Percentiles rank a stretch among this genome's conserved stretches.
These are phyloP conservation scores for Miniopterus natalensis DNA, from an alignment of 2,113 vertebrate species.

Conservation along the genomic window DNA sequence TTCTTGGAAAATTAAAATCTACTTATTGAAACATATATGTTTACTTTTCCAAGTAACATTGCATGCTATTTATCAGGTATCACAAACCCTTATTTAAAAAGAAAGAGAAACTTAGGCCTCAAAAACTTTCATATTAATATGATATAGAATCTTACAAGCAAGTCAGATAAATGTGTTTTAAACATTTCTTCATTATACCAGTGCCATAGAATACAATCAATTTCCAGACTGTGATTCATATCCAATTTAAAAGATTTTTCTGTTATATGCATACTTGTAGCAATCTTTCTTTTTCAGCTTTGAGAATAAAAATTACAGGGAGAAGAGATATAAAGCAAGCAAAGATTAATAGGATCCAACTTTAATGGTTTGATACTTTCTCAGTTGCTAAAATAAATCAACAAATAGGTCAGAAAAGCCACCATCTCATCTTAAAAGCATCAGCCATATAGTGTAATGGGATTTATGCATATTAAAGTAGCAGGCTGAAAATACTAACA, in stretches of 20 bases:
- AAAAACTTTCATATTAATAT: constrained; percentile 61
- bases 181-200: constrained; percentile 50
- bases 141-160: constrained; percentile 41
- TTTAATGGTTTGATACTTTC: constrained; percentile 53
- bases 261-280: background rate
- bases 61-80: background rate
- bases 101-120: constrained; percentile 40
- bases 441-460: constrained; percentile 55
- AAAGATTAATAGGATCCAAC: constrained; percentile 52
- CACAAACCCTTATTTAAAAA: constrained; percentile 42
- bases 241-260: constrained; percentile 19
- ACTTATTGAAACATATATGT: constrained; percentile 3
- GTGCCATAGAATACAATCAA: background rate
- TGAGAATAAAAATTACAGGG: constrained; percentile 65
- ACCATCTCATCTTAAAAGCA: constrained; percentile 61
- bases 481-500: constrained; percentile 56
- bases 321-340: constrained; percentile 31
- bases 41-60: background rate
- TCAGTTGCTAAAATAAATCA: constrained; percentile 74
- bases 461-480: constrained; percentile 65
- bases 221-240: constrained; percentile 56
- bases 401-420: constrained; percentile 48
- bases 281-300: constrained; percentile 19
- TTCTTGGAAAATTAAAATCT: constrained; percentile 43
- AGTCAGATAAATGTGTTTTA: constrained; percentile 55